Evolutionary conservation across 2,113 vertebrate species (phyloP).

Genomic region (Lampris megalopsis): DNA sequence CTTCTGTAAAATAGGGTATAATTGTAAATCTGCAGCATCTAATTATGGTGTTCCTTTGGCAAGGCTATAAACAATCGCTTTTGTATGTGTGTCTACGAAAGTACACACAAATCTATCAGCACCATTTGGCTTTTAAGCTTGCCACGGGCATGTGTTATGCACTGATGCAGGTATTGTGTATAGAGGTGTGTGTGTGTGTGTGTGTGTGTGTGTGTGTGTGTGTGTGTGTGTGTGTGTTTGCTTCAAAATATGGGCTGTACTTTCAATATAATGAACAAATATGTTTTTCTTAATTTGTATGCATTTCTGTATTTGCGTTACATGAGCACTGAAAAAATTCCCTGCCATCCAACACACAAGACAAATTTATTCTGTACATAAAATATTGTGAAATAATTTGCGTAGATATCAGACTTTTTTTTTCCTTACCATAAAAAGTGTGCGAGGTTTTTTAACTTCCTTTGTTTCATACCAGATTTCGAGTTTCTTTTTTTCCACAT

Average conservation of each 20-base stretch:
- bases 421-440: no score
- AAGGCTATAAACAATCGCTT: slow-evolving; percentile 1
- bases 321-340: no score
- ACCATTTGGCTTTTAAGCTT: slow-evolving; percentile 36
- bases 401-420: no score
- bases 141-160: slow-evolving; percentile 28
- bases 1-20: slow-evolving; percentile 16
- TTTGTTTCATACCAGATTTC: no score
- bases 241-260: background rate
- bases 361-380: no score
- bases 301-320: no score
- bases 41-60: background rate
- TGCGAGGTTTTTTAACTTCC: no score
- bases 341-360: no score
- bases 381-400: no score
- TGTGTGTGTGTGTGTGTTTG: background rate
- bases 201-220: slow-evolving; percentile 17
- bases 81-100: slow-evolving; percentile 7
- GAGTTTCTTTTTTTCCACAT: no score
- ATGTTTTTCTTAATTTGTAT: background rate
- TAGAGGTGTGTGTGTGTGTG: slow-evolving; percentile 5
- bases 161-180: slow-evolving; percentile 37
- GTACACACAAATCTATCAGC: slow-evolving; percentile 52
- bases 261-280: background rate
- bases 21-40: background rate